phyloP scores from a whole-genome alignment of 2,797 vertebrate species.

The Lepilemur septentrionalis region DNA sequence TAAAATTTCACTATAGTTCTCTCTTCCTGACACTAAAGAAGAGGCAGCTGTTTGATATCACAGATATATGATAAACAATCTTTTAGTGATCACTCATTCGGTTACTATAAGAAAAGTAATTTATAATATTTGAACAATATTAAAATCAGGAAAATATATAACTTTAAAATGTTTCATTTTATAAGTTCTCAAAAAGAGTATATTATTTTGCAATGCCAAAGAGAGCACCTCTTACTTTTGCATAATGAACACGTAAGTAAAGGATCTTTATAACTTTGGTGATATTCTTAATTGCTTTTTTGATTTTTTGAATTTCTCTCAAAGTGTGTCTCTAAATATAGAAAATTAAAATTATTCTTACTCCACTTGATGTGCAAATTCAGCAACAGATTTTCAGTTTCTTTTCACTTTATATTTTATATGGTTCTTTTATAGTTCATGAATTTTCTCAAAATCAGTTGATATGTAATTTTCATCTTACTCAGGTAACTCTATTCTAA shows the following conservation, averaged over 20 bases:
- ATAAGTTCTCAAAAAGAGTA: neutral
- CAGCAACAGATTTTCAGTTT: slow-evolving; percentile 9
- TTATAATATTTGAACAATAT: neutral
- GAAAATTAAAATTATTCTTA: slow-evolving; percentile 44
- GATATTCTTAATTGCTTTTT: slow-evolving; percentile 48
- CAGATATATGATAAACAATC: neutral
- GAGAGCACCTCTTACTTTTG: slow-evolving; percentile 6
- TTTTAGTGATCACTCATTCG: neutral
- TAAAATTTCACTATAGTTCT: neutral
- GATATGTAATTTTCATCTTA: slow-evolving; percentile 14
- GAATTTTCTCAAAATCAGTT: slow-evolving; percentile 52
- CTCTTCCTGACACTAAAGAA: neutral
- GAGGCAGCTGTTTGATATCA: neutral
- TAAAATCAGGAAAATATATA: neutral
- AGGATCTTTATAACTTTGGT: slow-evolving; percentile 31
- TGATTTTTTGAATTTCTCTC: slow-evolving; percentile 56
- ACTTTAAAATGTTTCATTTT: neutral
- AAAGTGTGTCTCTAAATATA: neutral
- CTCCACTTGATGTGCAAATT: neutral
- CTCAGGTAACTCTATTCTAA: slow-evolving; percentile 34
- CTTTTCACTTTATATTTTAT: slow-evolving; percentile 23
- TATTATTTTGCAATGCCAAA: neutral
- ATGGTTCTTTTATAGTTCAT: neutral
- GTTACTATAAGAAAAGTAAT: neutral
- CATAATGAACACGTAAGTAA: neutral